A percentile compares a stretch with the other conserved stretches of the same genome.
Evolutionary conservation across 2,888 invertebrate species (phyloP).

Genomic region (Ectemnius lituratus): DNA sequence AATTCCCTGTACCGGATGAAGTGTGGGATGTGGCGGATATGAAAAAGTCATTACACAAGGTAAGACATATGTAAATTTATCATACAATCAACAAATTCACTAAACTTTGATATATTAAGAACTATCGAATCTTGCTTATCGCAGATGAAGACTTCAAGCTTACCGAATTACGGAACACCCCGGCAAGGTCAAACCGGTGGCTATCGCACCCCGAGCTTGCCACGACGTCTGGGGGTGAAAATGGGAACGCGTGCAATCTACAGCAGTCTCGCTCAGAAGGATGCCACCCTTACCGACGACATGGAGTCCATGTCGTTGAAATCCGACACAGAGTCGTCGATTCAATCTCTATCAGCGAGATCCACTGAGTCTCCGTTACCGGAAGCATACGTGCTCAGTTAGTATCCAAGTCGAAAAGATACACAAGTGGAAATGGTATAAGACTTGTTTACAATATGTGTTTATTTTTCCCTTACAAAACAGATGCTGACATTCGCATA

Average conservation of each 20-base stretch:
- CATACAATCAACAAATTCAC: background rate
- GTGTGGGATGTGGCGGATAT: constrained; percentile 70
- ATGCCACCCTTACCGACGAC: constrained; percentile 73
- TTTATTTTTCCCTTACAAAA: background rate
- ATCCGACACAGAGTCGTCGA: constrained; percentile 74
- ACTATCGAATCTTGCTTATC: background rate
- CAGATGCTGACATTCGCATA: constrained; percentile 80
- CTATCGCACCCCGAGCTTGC: constrained; percentile 71
- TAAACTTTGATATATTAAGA: background rate
- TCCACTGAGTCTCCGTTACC: constrained; percentile 76
- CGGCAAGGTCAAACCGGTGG: constrained; percentile 61
- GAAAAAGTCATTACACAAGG: constrained; percentile 66
- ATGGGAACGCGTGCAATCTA: constrained; percentile 87
- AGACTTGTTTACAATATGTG: no score
- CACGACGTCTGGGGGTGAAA: constrained; percentile 84
- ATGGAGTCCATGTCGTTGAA: constrained; percentile 72
- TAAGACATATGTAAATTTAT: constrained; percentile 24
- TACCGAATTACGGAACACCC: constrained; percentile 72
- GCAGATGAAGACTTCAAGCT: constrained; percentile 72
- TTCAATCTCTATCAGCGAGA: constrained; percentile 71
- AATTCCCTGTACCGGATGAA: constrained; percentile 71
- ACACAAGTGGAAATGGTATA: no score
- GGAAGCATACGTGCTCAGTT: constrained; percentile 81
- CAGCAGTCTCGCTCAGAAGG: constrained; percentile 68
- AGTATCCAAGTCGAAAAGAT: constrained; percentile 57